phyloP scores from a whole-genome alignment of 92 coral and sea anemone species.

The Parazoanthus swiftii region DNA sequence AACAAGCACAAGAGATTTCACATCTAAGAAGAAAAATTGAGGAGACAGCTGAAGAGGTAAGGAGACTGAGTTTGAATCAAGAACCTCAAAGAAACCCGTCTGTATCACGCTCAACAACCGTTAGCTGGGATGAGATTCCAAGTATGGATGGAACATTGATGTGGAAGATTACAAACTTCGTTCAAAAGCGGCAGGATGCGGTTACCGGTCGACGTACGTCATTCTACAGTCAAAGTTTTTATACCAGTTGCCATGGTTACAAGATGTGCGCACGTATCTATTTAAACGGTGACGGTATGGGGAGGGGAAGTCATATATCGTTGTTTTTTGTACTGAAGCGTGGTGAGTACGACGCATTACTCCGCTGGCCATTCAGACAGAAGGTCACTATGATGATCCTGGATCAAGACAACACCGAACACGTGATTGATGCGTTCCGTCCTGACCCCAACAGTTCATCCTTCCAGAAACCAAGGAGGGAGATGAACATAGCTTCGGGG shows the following conservation, averaged over 20 bases:
- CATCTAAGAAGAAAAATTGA: too few relatives aligned
- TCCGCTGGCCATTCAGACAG: conserved; percentile 59
- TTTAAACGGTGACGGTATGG: conserved; percentile 50
- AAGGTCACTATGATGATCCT: conserved; percentile 47
- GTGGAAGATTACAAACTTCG: conserved; percentile 65
- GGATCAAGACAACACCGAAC: conserved; percentile 49
- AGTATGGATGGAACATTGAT: conserved; percentile 62
- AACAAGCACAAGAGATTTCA: too few relatives aligned
- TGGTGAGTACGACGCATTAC: conserved; percentile 44
- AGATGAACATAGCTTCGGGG: conserved; percentile 76
- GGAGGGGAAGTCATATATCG: conserved; percentile 27
- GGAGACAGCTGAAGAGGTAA: too few relatives aligned
- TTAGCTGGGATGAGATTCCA: conserved; percentile 38
- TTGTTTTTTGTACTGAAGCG: conserved; percentile 48
- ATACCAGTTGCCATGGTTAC: conserved; percentile 46
- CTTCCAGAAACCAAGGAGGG: conserved; percentile 46
- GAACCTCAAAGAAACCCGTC: neutral
- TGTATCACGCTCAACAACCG: neutral
- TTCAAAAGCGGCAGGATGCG: conserved; percentile 62
- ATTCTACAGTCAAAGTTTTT: conserved; percentile 72
- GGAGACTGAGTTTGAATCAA: too few relatives aligned
- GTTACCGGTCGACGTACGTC: conserved; percentile 59
- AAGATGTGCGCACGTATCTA: conserved; percentile 52
- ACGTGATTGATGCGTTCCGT: conserved; percentile 51
- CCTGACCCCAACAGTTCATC: conserved; percentile 53